Conservation (phyloP, 1,140 invertebrate species). For the Andricus grossulariae region DNA sequence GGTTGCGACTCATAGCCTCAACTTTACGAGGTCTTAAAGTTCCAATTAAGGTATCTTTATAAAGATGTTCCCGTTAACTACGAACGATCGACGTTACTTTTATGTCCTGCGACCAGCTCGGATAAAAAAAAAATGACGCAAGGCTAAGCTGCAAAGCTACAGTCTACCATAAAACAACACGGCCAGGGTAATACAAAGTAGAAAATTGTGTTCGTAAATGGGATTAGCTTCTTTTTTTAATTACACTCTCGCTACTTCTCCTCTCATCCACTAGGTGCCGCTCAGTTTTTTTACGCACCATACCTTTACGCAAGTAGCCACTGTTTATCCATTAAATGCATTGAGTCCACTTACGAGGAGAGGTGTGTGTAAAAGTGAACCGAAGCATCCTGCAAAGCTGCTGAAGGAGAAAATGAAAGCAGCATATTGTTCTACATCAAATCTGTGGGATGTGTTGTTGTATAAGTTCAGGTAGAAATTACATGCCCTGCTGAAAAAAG, state of each 20-base stretch:
- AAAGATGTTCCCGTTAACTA: slow-evolving; percentile 26
- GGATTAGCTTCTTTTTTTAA: slow-evolving; percentile 19
- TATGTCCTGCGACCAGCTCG: background rate
- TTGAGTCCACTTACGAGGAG: background rate
- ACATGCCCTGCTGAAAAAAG: too few species aligned
- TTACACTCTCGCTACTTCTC: slow-evolving; percentile 1
- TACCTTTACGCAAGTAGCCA: background rate
- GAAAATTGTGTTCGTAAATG: slow-evolving; percentile 15
- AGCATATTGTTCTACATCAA: too few species aligned
- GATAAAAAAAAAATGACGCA: slow-evolving; percentile 1
- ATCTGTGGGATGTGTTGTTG: too few species aligned
- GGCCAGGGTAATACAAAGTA: slow-evolving; percentile 5
- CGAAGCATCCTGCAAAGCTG: too few species aligned
- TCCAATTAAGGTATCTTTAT: slow-evolving; percentile 25
- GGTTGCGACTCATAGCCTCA: background rate
- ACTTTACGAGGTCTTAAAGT: slow-evolving; percentile 22
- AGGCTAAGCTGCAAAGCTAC: slow-evolving; percentile 15
- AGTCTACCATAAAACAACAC: slow-evolving; percentile 5
- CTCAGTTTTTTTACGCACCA: background rate
- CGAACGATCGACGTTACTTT: slow-evolving; percentile 30
- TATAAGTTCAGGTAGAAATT: too few species aligned
- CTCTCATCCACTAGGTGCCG: background rate
- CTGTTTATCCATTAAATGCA: background rate
- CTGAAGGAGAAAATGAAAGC: too few species aligned
- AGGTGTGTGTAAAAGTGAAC: too few species aligned